Conservation (phyloP, 2,113 vertebrate species). For the Vidua macroura region DNA sequence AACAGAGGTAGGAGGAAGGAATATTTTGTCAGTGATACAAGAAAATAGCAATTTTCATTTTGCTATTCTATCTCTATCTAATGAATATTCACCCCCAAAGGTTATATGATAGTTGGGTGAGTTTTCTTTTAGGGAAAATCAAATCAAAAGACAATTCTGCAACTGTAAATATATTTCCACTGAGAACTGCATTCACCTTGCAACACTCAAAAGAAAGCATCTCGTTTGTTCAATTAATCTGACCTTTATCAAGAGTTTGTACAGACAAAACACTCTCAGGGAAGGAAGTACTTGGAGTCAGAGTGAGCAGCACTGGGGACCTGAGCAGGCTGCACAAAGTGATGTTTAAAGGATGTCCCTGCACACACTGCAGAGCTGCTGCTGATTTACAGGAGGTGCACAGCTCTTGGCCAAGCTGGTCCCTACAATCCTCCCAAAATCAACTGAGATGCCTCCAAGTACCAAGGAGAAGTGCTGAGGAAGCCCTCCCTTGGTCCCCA, state of each 20-base stretch:
- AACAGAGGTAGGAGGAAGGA: neutral
- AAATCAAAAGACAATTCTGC: slow-evolving; percentile 2
- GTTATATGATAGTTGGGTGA: slow-evolving; percentile 6
- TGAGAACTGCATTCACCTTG: slow-evolving; percentile 9
- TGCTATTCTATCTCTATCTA: neutral
- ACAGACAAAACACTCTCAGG: neutral
- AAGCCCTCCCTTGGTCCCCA: neutral
- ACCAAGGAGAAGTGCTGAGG: neutral
- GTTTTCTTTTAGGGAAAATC: slow-evolving; percentile 5
- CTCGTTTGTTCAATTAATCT: slow-evolving; percentile 47
- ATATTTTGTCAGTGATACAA: neutral
- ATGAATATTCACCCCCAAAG: slow-evolving; percentile 23
- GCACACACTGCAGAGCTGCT: neutral
- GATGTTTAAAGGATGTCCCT: neutral
- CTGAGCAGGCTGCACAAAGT: neutral
- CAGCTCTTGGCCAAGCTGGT: neutral
- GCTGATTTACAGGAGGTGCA: neutral
- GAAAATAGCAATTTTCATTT: slow-evolving; percentile 30
- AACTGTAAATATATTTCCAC: neutral
- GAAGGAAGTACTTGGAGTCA: neutral
- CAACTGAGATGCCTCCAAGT: neutral
- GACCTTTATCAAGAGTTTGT: slow-evolving; percentile 47
- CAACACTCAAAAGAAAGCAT: neutral
- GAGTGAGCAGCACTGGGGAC: neutral
- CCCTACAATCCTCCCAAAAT: neutral